These are phyloP conservation scores for Dasyurus viverrinus DNA, from an alignment of 2,113 vertebrate species.

Conservation along the genomic window DNA sequence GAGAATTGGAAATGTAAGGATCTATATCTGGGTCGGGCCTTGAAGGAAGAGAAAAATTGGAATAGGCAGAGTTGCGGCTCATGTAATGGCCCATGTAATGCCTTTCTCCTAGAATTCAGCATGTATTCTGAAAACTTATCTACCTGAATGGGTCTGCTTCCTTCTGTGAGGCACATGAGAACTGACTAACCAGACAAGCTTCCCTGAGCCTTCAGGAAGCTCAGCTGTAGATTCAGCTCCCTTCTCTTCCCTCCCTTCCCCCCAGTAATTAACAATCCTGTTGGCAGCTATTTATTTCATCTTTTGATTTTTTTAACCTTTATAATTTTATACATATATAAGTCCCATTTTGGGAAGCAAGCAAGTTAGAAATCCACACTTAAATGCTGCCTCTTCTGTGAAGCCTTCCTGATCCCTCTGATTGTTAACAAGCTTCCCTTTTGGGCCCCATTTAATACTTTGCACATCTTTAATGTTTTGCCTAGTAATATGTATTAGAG, in stretches of 20 bases:
- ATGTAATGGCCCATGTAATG: background rate
- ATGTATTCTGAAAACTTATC: background rate
- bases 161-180: background rate
- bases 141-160: background rate
- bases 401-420: background rate
- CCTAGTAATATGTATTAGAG: no score
- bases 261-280: background rate
- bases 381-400: background rate
- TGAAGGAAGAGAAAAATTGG: background rate
- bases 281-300: background rate
- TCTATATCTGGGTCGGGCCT: background rate
- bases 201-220: background rate
- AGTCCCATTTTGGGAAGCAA: background rate
- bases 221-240: background rate
- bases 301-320: background rate
- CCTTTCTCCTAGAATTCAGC: background rate
- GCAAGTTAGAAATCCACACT: background rate
- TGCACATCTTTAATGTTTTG: no score
- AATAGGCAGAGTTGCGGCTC: background rate
- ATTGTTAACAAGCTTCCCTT: no score
- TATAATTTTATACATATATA: background rate
- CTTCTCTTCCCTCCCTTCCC: background rate
- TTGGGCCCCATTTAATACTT: no score
- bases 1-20: background rate
- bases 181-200: background rate